Conservation (phyloP, 1,140 invertebrate species). For the Bombus breviceps region DNA sequence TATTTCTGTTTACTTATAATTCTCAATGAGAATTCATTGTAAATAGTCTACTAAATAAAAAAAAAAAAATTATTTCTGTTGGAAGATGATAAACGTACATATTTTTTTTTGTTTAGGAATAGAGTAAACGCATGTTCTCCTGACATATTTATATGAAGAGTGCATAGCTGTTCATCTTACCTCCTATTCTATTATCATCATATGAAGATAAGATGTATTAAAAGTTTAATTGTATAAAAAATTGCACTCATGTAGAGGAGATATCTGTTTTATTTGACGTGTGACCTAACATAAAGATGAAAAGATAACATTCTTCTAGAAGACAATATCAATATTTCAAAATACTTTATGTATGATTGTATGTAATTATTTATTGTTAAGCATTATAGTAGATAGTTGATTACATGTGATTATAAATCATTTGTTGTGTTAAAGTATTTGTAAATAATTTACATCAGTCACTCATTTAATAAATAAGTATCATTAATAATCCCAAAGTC, state of each 20-base stretch:
- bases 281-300: constrained; percentile 52
- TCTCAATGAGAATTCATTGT: no score
- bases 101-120: constrained; percentile 72
- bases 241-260: constrained; percentile 39
- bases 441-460: constrained; percentile 72
- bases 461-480: constrained; percentile 71
- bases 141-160: constrained; percentile 72
- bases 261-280: constrained; percentile 43
- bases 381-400: constrained; percentile 58
- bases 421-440: constrained; percentile 67
- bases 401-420: constrained; percentile 68
- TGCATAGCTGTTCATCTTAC: constrained; percentile 65
- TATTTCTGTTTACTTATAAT: background rate
- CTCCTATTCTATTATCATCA: constrained; percentile 64
- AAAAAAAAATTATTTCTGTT: background rate
- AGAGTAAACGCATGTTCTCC: constrained; percentile 67
- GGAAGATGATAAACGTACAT: constrained; percentile 58
- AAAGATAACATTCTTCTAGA: constrained; percentile 45
- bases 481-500: constrained; percentile 70
- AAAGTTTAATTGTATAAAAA: constrained; percentile 46
- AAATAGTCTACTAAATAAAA: no score
- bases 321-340: constrained; percentile 57
- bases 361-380: constrained; percentile 70
- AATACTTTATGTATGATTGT: constrained; percentile 61
- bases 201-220: constrained; percentile 59